These are phyloP conservation scores for Drosophila subsilvestris DNA, from an alignment of 2,888 invertebrate species.

Conservation along the genomic window DNA sequence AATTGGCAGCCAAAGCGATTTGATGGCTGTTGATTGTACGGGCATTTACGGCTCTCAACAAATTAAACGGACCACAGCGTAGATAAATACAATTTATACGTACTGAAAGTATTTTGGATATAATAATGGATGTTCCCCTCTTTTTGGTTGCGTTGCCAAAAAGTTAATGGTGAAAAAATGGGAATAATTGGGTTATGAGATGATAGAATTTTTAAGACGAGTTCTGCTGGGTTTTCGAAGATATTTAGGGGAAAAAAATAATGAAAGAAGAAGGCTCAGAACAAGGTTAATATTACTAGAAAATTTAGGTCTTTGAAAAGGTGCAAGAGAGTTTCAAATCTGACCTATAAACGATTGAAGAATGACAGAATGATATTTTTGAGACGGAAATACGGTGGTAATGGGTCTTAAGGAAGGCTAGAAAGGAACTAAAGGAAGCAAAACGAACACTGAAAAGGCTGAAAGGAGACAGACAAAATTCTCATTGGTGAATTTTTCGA, in stretches of 20 bases:
- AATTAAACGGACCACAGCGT: conserved; percentile 39
- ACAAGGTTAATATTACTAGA: background rate
- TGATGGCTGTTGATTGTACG: conserved; percentile 48
- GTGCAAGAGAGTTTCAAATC: no score
- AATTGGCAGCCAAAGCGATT: conserved; percentile 55
- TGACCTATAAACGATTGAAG: no score
- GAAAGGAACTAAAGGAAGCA: background rate
- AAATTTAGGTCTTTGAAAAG: background rate
- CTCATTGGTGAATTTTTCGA: background rate
- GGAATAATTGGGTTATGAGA: conserved; percentile 3
- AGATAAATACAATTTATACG: conserved; percentile 9
- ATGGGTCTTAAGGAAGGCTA: background rate
- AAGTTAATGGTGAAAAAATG: conserved; percentile 1
- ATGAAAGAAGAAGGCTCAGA: background rate
- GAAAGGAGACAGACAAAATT: background rate
- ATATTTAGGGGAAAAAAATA: background rate
- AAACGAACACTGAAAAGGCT: no score
- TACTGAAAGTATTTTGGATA: conserved; percentile 19
- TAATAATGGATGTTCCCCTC: background rate
- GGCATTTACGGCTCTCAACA: conserved; percentile 61
- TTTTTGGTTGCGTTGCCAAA: conserved; percentile 13
- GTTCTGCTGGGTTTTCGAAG: no score
- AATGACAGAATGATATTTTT: background rate
- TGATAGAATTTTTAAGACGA: background rate
- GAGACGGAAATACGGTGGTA: background rate